Evolutionary conservation across 2,888 invertebrate genomes (phyloP), one percentile per base, ranked within the genome.

Genomic region (Neocrepidodera transversa): DNA sequence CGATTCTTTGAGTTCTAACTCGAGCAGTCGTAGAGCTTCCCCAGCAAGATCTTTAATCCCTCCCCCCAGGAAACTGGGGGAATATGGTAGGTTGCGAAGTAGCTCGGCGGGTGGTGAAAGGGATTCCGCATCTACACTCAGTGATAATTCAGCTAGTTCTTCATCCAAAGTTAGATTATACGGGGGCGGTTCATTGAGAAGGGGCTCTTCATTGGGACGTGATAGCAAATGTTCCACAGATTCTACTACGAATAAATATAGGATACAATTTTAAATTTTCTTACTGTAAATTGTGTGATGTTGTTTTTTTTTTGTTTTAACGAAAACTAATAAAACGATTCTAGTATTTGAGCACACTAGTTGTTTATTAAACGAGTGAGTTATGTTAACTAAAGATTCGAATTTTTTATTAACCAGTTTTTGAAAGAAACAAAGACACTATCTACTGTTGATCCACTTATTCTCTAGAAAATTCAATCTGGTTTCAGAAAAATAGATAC

Each of bases 181-280:
- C 51, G 77, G 76, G 59, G 61, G 74, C 72, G 18, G 78, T 82
- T 16, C 77, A 83, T 65, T 73, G 17, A 80, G 86, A 36, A 82
- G 86, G 2, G 85, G 86, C 0, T 84, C 85, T 52, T 86, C 86
- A 0, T 70, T 82, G 42, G 84, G 85, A 2, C 83, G 86, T 68
- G 86, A 86, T 55, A 75, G 76, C 59, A 80, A 80, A 68, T 80
- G 79, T 68, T 74, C 74, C 45, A 74, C 74, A 38, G 79, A 79
- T 60, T 83, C 84, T 35, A 78, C 85, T 58, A 86, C 86, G 18
- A 87, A 86, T 74, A 89, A 89, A 76, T 90, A 89, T 76, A 84
- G 89, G 61, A 90, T 90, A 74, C 90, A 90, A 74, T 90, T 90
- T 78, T 90, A 59, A 82, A 77, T 20, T 23, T n/a, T n/a, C n/a